Percentiles rank a stretch among this genome's conserved stretches.
These are phyloP conservation scores for Gastrophysa polygoni DNA, from an alignment of 2,888 invertebrate genomes.

Conservation along the genomic window DNA sequence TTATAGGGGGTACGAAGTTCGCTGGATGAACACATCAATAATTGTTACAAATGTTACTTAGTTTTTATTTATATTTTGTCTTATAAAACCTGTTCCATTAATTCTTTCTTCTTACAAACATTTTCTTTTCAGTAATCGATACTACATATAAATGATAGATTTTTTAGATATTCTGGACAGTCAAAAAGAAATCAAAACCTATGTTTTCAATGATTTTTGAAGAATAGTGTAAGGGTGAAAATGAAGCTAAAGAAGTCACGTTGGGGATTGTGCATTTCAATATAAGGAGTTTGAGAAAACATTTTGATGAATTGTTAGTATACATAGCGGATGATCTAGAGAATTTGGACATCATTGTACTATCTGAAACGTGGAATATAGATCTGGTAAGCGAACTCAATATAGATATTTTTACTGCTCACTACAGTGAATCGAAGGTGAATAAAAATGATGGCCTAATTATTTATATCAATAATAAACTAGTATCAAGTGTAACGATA, in stretches of 20 bases:
- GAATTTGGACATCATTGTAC: background rate
- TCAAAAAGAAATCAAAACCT: background rate
- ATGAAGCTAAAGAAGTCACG: background rate
- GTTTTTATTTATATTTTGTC: background rate
- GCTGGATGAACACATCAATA: background rate
- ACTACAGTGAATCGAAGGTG: constrained; percentile 1
- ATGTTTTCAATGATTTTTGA: constrained; percentile 2
- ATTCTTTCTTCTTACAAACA: background rate
- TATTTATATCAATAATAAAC: background rate
- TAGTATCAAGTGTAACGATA: background rate
- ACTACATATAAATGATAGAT: background rate
- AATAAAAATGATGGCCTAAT: constrained; percentile 6
- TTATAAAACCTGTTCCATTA: background rate
- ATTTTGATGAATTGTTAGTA: constrained; percentile 3
- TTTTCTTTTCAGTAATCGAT: background rate
- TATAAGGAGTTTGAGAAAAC: background rate
- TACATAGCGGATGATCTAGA: constrained; percentile 1
- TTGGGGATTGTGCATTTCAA: background rate
- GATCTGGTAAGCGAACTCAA: background rate
- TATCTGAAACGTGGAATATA: background rate
- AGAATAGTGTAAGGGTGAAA: background rate
- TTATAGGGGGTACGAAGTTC: background rate
- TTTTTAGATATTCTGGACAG: background rate
- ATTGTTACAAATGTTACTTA: background rate
- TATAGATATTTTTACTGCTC: background rate